A percentile compares a stretch with the other conserved stretches of the same genome.
phyloP scores from a whole-genome alignment of 1,140 invertebrate species.

The Euwallacea fornicatus region DNA sequence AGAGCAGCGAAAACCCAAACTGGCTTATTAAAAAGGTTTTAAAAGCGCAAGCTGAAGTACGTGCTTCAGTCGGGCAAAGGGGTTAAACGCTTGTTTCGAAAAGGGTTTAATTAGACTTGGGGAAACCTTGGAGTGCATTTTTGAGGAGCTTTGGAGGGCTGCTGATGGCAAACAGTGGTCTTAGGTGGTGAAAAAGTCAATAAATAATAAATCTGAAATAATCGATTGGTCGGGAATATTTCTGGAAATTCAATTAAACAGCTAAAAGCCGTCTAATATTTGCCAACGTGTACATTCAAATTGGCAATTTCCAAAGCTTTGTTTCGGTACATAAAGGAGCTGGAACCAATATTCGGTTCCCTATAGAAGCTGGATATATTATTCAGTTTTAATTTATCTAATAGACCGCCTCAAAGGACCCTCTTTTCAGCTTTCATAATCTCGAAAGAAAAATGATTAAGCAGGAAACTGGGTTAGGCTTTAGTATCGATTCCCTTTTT shows the following conservation, averaged over 20 bases:
- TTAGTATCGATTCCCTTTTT: no score
- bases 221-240: no score
- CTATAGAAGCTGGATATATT: background rate
- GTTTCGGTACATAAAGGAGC: no score
- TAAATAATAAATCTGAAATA: no score
- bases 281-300: no score
- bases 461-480: background rate
- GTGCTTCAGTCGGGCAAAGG: slow-evolving; percentile 3
- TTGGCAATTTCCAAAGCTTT: no score
- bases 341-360: no score
- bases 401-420: background rate
- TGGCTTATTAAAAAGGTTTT: slow-evolving; percentile 5
- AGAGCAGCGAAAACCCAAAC: background rate
- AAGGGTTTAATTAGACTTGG: slow-evolving; percentile 1
- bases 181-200: no score
- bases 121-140: background rate
- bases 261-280: no score
- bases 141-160: background rate
- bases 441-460: background rate
- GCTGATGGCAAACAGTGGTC: no score
- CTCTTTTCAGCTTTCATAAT: background rate
- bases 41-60: slow-evolving; percentile 6
- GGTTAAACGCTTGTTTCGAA: slow-evolving; percentile 1
- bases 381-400: background rate
- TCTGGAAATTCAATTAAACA: no score